Conservation (phyloP, 1,140 invertebrate species). For the Drosophila novamexicana region DNA sequence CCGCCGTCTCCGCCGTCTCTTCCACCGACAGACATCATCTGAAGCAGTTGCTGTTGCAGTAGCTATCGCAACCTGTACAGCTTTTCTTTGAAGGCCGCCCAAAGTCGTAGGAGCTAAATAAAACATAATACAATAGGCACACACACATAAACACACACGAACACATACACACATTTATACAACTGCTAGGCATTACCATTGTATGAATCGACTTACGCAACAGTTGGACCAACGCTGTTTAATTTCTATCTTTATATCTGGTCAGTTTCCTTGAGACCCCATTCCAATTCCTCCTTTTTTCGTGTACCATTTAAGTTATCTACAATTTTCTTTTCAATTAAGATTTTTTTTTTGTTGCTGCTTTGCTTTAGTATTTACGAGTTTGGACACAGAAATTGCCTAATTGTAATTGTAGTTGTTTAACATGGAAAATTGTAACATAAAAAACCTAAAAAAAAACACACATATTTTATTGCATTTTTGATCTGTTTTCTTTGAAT, state of each 20-base stretch:
- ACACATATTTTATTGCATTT: constrained; percentile 27
- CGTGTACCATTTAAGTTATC: constrained; percentile 31
- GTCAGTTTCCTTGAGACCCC: constrained; percentile 19
- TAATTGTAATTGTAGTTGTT: constrained; percentile 27
- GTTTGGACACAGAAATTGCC: constrained; percentile 43
- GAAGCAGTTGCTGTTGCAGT: constrained; percentile 21
- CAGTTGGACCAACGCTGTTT: constrained; percentile 59
- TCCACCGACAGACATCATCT: constrained; percentile 17
- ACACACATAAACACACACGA: constrained; percentile 16
- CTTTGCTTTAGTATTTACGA: constrained; percentile 28
- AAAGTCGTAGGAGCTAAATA: constrained; percentile 47
- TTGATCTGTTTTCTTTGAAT: constrained; percentile 25
- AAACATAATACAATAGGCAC: constrained; percentile 22
- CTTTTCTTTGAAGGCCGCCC: constrained; percentile 45
- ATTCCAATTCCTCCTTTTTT: constrained; percentile 10
- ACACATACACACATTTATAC: constrained; percentile 13
- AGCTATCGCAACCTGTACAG: constrained; percentile 19
- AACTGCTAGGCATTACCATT: constrained; percentile 52
- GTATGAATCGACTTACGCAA: constrained; percentile 48
- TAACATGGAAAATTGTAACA: constrained; percentile 15
- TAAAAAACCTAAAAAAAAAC: constrained; percentile 18
- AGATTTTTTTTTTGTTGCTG: constrained; percentile 23
- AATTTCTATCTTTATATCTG: constrained; percentile 22
- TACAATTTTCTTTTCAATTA: constrained; percentile 11
- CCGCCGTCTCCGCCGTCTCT: constrained; percentile 18